phyloP scores from a whole-genome alignment of 2,797 vertebrate genomes.

The Manis javanica region DNA sequence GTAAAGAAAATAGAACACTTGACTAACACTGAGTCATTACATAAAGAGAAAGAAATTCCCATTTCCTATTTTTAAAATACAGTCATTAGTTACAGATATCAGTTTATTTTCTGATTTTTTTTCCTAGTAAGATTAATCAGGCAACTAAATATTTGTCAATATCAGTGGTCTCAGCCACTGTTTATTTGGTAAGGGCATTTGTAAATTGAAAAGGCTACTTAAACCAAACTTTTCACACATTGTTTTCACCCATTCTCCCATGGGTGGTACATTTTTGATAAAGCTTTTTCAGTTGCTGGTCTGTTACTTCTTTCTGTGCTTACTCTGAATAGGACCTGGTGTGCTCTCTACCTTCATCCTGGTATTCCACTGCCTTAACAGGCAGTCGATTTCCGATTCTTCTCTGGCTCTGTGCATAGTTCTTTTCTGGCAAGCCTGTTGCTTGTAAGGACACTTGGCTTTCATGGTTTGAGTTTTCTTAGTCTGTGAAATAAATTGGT shows the following conservation, averaged over 20 bases:
- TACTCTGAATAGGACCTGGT: background rate
- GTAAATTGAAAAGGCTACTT: background rate
- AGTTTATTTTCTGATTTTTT: slow-evolving; percentile 43
- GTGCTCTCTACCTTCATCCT: background rate
- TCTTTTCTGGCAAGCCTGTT: background rate
- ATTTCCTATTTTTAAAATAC: slow-evolving; percentile 39
- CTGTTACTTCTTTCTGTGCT: background rate
- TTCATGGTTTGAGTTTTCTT: slow-evolving; percentile 19
- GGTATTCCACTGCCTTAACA: background rate
- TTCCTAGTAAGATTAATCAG: background rate
- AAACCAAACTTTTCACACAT: background rate
- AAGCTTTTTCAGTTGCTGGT: background rate
- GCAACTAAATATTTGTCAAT: background rate
- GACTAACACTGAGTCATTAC: background rate
- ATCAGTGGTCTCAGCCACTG: background rate
- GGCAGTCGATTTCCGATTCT: background rate
- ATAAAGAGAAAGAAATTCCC: background rate
- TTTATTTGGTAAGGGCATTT: background rate
- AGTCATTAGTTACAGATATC: background rate
- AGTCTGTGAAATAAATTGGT: background rate
- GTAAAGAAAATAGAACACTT: slow-evolving; percentile 22
- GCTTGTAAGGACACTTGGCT: background rate
- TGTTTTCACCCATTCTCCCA: background rate
- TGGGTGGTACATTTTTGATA: background rate
- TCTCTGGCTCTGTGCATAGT: background rate